These are phyloP conservation scores for Brachycybe producta DNA, from an alignment of 2,888 invertebrate species.

Conservation along the genomic window DNA sequence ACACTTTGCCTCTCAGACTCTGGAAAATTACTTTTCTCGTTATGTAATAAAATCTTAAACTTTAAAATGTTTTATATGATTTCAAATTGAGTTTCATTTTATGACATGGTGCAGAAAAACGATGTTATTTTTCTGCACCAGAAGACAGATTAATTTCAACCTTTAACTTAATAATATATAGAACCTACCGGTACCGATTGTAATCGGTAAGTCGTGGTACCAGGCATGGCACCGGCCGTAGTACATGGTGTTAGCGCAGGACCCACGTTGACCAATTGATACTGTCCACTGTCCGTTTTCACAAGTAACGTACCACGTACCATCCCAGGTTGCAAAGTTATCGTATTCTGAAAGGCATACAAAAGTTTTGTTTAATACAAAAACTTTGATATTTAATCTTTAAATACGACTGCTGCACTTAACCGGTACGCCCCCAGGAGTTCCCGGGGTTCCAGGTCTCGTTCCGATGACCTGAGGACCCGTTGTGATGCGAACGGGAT, in stretches of 20 bases:
- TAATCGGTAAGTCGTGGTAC: conserved; percentile 58
- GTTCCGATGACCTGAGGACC: conserved; percentile 66
- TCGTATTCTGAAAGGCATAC: conserved; percentile 29
- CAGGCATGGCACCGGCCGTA: conserved; percentile 30
- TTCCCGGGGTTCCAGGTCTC: conserved; percentile 66
- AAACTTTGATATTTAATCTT: no score
- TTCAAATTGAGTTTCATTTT: no score
- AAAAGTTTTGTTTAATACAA: conserved; percentile 2
- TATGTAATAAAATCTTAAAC: no score
- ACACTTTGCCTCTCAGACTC: no score
- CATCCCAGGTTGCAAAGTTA: conserved; percentile 65
- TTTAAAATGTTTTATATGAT: no score
- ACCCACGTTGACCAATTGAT: conserved; percentile 79
- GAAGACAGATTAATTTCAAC: no score
- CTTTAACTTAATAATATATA: no score
- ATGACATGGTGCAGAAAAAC: no score
- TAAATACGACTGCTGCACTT: background rate
- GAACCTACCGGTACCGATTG: conserved; percentile 68
- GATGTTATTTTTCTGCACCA: no score
- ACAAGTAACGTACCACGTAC: conserved; percentile 79
- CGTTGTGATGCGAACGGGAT: conserved; percentile 24
- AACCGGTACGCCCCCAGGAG: conserved; percentile 39
- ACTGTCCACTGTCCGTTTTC: conserved; percentile 94
- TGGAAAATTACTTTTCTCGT: no score
- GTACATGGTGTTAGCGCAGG: conserved; percentile 41